A percentile compares a stretch with the other conserved stretches of the same genome.
Evolutionary conservation across 1,140 invertebrate species (phyloP).

Genomic region (Batillaria attramentaria): DNA sequence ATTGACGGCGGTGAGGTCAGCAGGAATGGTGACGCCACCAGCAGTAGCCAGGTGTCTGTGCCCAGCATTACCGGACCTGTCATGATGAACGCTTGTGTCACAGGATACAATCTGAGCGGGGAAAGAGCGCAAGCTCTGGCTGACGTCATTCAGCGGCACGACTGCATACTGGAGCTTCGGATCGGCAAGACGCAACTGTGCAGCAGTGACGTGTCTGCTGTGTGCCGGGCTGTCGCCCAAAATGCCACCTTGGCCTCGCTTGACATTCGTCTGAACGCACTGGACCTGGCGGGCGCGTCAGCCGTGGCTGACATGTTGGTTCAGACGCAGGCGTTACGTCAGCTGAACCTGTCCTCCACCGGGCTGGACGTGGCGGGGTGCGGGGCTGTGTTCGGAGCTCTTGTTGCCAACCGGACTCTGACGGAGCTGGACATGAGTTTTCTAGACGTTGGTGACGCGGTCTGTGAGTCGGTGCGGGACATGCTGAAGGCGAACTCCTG

Average conservation of each 20-base stretch:
- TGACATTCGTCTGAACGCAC: conserved; percentile 64
- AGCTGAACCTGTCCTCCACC: conserved; percentile 65
- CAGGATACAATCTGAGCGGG: conserved; percentile 57
- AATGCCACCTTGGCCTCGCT: conserved; percentile 53
- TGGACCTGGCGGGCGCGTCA: conserved; percentile 58
- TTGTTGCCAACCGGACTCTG: conserved; percentile 54
- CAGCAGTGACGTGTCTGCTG: conserved; percentile 53
- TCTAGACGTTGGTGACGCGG: conserved; percentile 61
- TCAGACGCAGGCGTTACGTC: conserved; percentile 54
- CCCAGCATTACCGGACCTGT: conserved; percentile 43
- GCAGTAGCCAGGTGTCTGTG: background rate
- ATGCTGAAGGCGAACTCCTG: conserved; percentile 62
- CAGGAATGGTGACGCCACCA: background rate
- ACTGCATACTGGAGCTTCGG: conserved; percentile 61
- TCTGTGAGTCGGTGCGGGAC: conserved; percentile 57
- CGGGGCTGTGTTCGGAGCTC: conserved; percentile 48
- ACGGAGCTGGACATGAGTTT: conserved; percentile 64
- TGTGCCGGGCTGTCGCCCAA: conserved; percentile 50
- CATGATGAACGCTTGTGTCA: conserved; percentile 63
- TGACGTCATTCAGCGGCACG: conserved; percentile 49
- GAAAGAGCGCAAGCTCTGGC: conserved; percentile 52
- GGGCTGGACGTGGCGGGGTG: conserved; percentile 57
- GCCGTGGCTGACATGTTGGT: conserved; percentile 54
- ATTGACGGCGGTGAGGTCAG: conserved; percentile 35
- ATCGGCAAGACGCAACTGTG: conserved; percentile 63